Percentiles rank a stretch among this genome's conserved stretches.
phyloP scores from a whole-genome alignment of 1,140 invertebrate genomes.

The Bathynomus jamesi region DNA sequence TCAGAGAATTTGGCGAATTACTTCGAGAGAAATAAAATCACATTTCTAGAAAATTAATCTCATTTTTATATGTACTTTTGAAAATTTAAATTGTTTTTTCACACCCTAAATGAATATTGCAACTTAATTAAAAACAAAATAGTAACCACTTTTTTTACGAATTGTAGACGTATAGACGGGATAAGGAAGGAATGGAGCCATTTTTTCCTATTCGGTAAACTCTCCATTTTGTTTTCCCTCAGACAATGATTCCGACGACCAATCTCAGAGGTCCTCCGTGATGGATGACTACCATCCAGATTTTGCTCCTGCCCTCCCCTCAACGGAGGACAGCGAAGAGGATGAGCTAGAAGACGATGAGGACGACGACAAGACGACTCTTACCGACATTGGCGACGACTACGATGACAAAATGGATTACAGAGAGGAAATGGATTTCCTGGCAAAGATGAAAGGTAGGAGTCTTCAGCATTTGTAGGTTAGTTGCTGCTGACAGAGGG shows the following conservation, averaged over 20 bases:
- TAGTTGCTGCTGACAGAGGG: neutral
- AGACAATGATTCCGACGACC: too few relatives aligned
- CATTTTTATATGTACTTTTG: too few relatives aligned
- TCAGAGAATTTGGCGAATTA: too few relatives aligned
- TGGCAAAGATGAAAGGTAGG: neutral
- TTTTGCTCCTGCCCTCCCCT: neutral
- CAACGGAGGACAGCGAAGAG: neutral
- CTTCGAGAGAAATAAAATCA: too few relatives aligned
- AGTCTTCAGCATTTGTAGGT: neutral
- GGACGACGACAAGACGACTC: neutral
- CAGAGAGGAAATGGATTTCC: constrained; percentile 17
- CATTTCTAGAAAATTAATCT: too few relatives aligned
- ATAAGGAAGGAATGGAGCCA: neutral
- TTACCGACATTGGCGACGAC: neutral
- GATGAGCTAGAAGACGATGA: neutral
- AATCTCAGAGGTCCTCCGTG: neutral
- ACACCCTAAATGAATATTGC: too few relatives aligned
- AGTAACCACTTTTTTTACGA: too few relatives aligned
- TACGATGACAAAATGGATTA: neutral
- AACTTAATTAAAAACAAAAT: too few relatives aligned
- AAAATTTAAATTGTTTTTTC: too few relatives aligned
- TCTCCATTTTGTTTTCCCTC: neutral
- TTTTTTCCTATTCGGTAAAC: neutral
- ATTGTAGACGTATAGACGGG: neutral
- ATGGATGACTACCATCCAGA: neutral